A percentile compares a stretch with the other conserved stretches of the same genome.
Evolutionary conservation across 2,113 vertebrate species (phyloP).

Genomic region (Grantiella picta): DNA sequence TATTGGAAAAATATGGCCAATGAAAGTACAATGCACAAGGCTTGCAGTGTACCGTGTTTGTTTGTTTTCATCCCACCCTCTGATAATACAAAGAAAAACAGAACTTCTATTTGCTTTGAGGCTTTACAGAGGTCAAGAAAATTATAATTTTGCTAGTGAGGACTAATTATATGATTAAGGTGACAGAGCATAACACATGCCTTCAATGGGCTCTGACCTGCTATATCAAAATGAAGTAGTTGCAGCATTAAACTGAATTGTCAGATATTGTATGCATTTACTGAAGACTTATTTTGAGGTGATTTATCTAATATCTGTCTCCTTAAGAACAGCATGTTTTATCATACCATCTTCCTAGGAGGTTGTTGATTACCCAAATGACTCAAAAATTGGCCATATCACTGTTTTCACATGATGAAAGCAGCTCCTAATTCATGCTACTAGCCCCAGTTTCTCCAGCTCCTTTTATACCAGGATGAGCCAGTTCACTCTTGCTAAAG

Average conservation of each 20-base stretch:
- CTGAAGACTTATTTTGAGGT: background rate
- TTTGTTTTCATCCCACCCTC: background rate
- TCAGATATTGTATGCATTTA: background rate
- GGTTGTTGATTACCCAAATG: background rate
- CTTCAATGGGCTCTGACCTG: background rate
- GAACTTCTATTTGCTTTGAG: background rate
- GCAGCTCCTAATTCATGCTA: background rate
- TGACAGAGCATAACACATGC: background rate
- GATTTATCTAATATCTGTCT: background rate
- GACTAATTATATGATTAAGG: background rate
- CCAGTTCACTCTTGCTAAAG: background rate
- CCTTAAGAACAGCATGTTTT: background rate
- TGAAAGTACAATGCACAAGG: background rate
- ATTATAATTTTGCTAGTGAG: background rate
- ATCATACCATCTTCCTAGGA: background rate
- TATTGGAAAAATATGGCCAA: background rate
- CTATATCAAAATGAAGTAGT: background rate
- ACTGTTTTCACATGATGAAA: background rate
- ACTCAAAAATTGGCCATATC: background rate
- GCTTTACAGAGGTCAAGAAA: background rate
- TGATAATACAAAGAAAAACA: background rate
- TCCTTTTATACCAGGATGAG: background rate
- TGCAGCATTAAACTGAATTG: background rate
- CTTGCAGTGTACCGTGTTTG: background rate
- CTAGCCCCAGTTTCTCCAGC: background rate